Conservation (phyloP, 2,113 vertebrate species). For the Phalacrocorax aristotelis region DNA sequence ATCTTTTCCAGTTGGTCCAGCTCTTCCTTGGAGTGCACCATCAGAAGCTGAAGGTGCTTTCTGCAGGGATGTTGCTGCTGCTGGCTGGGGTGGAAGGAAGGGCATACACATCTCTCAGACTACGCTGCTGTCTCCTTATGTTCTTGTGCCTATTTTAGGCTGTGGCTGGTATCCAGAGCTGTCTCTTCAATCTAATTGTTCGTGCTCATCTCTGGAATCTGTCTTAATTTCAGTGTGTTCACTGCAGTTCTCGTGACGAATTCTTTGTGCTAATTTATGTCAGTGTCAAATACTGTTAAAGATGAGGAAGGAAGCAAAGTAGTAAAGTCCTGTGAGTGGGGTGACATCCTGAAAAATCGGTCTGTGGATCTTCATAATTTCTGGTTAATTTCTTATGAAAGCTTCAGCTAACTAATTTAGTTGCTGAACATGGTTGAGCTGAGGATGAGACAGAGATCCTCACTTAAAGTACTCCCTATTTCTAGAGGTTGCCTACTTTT, state of each 20-base stretch:
- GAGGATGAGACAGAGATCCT: background rate
- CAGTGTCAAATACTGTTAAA: background rate
- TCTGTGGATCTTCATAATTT: background rate
- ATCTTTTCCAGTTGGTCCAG: background rate
- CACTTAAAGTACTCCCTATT: background rate
- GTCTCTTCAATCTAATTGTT: background rate
- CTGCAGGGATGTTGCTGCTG: background rate
- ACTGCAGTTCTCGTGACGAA: background rate
- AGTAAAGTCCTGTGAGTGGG: background rate
- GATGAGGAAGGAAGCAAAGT: background rate
- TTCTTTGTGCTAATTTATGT: background rate
- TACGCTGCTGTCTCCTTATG: background rate
- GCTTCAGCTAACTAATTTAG: background rate
- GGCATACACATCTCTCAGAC: fast-evolving
- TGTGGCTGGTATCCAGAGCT: background rate
- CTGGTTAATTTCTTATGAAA: background rate
- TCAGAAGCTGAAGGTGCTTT: background rate
- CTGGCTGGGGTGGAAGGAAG: background rate
- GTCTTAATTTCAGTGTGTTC: background rate
- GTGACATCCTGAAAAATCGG: background rate
- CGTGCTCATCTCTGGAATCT: background rate
- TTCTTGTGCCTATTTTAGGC: background rate
- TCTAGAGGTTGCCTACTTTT: background rate
- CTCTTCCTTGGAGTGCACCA: background rate
- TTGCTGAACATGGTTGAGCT: background rate